Evolutionary conservation across 2,113 vertebrate species (phyloP), one percentile per base, ranked within the genome.

Genomic region (Corydoras maculifer): DNA sequence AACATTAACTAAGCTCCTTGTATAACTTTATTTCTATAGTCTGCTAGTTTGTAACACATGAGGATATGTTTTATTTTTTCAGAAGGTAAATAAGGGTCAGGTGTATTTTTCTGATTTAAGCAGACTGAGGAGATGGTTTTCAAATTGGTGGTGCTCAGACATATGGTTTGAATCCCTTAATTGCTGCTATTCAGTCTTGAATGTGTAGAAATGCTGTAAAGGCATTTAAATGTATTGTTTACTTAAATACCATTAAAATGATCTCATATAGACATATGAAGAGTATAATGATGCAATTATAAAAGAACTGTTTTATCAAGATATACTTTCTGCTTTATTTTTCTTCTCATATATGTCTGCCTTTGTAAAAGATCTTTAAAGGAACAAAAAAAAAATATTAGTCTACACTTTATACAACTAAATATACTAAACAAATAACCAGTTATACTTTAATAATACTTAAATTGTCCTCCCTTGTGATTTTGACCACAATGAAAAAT

Each of bases 121-220:
- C 73, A 51, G 31, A 73, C 65, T 25, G 18, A 25, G 18, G 18
- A 63, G 64, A 43, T 62, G 53, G 53, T 72, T 69, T 77, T 72
- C 18, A 70, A 18, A 75, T 64, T 73, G 62, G 68, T 75, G 77
- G 80, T 81, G 80, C 80, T 81, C 80, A 75, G 79, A 73, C 77
- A 57, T 75, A 58, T 65, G 65, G 73, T 77, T 76, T 60, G 65
- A 81, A 78, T 79, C 73, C 71, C 75, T 64, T 75, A 64, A 75
- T 51, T 79, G 80, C 80, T 81, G 80, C 80, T 81, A 81, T 81
- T 81, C 69, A 77, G 62, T 75, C 62, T 75, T 80, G 73, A 80
- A 77, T 80, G 77, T 82, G 71, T 64, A 79, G 54, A 79, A 53
- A 79, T 75, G 68, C 62, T 73, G 70, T 60, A 78, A 65, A 74